Percentiles rank a stretch among this genome's conserved stretches.
Conservation (phyloP, 2,888 invertebrate genomes). For the Phengaris arion region DNA sequence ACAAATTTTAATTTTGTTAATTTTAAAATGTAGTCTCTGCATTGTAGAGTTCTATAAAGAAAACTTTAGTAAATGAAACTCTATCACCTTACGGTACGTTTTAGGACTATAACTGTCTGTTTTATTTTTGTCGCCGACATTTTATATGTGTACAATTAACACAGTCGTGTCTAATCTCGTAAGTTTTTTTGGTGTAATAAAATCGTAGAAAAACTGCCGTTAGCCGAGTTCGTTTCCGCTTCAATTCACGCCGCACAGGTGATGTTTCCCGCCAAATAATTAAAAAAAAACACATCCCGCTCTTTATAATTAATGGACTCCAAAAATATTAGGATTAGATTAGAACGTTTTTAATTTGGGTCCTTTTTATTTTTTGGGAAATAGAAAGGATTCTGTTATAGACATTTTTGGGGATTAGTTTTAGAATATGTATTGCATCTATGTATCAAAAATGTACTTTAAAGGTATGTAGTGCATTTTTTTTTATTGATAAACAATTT, state of each 20-base stretch:
- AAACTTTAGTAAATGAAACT: background rate
- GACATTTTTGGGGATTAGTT: background rate
- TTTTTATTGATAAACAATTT: background rate
- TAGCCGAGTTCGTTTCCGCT: constrained; percentile 75
- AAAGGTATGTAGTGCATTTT: background rate
- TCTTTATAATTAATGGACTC: constrained; percentile 24
- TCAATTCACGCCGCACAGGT: constrained; percentile 72
- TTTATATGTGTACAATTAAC: constrained; percentile 25
- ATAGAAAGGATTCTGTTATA: background rate
- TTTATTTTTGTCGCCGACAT: constrained; percentile 18
- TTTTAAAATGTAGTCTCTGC: background rate
- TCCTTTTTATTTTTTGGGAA: background rate
- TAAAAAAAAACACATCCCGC: constrained; percentile 57
- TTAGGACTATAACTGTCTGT: constrained; percentile 18
- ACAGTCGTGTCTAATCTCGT: constrained; percentile 65
- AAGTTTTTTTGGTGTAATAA: constrained; percentile 64
- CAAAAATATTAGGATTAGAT: constrained; percentile 5
- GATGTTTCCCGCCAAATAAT: constrained; percentile 71
- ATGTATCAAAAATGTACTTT: background rate
- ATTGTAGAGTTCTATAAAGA: background rate
- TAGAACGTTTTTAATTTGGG: constrained; percentile 7
- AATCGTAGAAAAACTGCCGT: constrained; percentile 66
- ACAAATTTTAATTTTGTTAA: too few species aligned
- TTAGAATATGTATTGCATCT: background rate
- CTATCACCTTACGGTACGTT: constrained; percentile 2